A percentile compares a stretch with the other conserved stretches of the same genome.
These are phyloP conservation scores for Lasioglossum malachurum DNA, from an alignment of 2,888 invertebrate genomes.

Conservation along the genomic window DNA sequence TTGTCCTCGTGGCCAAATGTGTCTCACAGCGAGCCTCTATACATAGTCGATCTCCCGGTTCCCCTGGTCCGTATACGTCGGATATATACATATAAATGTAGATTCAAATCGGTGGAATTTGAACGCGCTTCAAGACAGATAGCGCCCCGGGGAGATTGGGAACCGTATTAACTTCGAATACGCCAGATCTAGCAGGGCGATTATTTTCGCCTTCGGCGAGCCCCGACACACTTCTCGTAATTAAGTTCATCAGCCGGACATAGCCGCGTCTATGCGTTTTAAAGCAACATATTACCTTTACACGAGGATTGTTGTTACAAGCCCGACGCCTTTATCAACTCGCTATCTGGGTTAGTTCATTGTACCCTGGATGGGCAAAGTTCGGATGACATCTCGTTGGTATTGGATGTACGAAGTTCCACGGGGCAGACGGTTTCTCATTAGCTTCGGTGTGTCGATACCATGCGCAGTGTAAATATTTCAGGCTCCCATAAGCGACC, in stretches of 20 bases:
- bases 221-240: background rate
- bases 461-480: background rate
- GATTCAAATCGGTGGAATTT: constrained; percentile 54
- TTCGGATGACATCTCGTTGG: constrained; percentile 1
- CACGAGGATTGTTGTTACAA: background rate
- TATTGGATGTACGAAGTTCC: background rate
- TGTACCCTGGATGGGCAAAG: background rate
- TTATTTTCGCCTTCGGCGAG: background rate
- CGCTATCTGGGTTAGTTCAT: background rate
- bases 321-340: background rate
- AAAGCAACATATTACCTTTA: background rate
- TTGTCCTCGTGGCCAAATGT: constrained; percentile 60
- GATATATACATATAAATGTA: constrained; percentile 22
- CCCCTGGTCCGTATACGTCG: constrained; percentile 2
- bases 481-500: background rate
- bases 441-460: background rate
- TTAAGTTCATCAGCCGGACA: background rate
- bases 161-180: constrained; percentile 13
- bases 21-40: constrained; percentile 30
- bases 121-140: constrained; percentile 30
- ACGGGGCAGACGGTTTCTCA: background rate
- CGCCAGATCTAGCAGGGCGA: background rate
- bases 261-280: background rate
- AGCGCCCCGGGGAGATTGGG: background rate
- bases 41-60: constrained; percentile 10